These are phyloP conservation scores for Turnix velox DNA, from an alignment of 2,113 vertebrate genomes.

Conservation along the genomic window DNA sequence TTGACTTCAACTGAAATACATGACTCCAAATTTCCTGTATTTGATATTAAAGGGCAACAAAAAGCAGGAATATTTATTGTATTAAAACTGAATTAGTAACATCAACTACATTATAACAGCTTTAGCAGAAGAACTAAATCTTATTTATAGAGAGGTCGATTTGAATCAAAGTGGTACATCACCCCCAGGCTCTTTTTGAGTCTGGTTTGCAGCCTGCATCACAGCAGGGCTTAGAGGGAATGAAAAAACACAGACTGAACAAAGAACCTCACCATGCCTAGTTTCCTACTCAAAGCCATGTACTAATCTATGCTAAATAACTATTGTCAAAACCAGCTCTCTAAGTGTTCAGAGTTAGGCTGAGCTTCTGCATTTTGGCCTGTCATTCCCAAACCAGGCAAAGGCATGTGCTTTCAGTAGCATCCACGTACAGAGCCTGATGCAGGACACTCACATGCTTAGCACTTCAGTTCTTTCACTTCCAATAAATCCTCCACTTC, in stretches of 20 bases:
- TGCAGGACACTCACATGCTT: background rate
- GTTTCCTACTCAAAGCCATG: background rate
- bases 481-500: background rate
- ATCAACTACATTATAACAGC: background rate
- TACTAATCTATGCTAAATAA: background rate
- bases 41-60: background rate
- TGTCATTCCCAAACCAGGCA: background rate
- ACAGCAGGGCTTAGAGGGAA: background rate
- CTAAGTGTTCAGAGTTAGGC: background rate
- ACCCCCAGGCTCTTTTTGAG: background rate
- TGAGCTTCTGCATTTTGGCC: background rate
- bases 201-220: background rate
- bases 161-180: background rate
- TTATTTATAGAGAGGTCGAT: background rate
- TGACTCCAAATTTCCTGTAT: background rate
- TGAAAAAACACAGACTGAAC: background rate
- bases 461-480: background rate
- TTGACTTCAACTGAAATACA: background rate
- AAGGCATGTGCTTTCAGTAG: background rate
- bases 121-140: background rate
- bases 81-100: background rate
- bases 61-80: background rate
- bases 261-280: rapidly evolving
- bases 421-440: background rate
- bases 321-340: background rate